Evolutionary conservation across 2,113 vertebrate species (phyloP).

Genomic region (Psittacula cyanocephala): DNA sequence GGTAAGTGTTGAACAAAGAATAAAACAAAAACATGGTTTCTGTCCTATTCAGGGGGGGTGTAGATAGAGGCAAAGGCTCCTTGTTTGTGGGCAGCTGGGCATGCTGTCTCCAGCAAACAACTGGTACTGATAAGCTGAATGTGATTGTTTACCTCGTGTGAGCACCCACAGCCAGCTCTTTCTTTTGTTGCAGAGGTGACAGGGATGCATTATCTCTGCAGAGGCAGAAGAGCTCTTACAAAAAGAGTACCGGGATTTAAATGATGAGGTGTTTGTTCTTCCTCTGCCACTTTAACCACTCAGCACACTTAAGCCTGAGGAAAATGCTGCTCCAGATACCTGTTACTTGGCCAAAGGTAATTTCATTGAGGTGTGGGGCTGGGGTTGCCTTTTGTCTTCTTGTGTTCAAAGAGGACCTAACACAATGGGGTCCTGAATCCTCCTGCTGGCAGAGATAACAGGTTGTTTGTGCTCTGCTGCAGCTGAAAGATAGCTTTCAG

Average conservation of each 20-base stretch:
- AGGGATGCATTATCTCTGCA: background rate
- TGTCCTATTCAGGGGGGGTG: background rate
- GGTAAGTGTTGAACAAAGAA: background rate
- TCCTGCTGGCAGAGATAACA: background rate
- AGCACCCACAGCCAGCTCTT: background rate
- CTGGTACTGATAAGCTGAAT: background rate
- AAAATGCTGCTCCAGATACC: background rate
- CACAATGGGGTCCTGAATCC: background rate
- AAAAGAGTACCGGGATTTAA: background rate
- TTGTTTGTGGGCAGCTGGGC: background rate
- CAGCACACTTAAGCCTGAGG: background rate
- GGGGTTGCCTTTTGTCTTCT: background rate
- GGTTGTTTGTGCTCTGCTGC: background rate
- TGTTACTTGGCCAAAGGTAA: background rate
- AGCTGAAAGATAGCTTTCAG: background rate
- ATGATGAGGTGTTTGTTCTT: background rate
- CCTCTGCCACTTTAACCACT: background rate
- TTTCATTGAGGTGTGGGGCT: background rate
- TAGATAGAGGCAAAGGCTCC: background rate
- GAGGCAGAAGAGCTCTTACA: background rate
- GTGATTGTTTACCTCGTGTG: background rate
- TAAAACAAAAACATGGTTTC: background rate
- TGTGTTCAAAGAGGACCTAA: background rate
- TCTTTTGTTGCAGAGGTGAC: background rate
- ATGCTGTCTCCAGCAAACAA: background rate